phyloP scores from a whole-genome alignment of 2,797 vertebrate species.

The Tadarida brasiliensis region DNA sequence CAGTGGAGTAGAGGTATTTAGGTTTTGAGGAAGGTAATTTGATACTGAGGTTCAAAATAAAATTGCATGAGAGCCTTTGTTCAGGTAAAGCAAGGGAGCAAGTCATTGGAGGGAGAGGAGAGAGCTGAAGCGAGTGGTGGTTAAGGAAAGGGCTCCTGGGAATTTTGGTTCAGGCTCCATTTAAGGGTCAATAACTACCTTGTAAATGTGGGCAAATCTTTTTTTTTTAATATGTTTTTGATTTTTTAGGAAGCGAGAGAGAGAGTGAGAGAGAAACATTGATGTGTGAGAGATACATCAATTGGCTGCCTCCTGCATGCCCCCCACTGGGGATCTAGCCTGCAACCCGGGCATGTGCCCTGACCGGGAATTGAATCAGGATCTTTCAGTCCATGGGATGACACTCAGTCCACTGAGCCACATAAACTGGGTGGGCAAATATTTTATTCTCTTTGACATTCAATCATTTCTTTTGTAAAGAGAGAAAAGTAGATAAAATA shows the following conservation, averaged over 20 bases:
- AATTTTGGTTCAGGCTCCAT: not conserved
- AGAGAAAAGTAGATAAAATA: not conserved
- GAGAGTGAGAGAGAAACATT: no score
- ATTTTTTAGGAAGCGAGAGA: no score
- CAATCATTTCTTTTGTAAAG: not conserved
- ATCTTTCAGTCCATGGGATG: no score
- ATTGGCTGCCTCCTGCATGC: no score
- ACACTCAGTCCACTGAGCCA: no score
- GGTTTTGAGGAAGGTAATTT: not conserved
- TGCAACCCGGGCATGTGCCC: no score
- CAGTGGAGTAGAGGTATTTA: no score
- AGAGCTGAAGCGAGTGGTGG: not conserved
- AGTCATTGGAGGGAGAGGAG: not conserved
- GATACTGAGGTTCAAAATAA: not conserved
- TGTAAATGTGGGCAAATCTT: not conserved
- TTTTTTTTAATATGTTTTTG: no score
- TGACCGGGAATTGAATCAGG: no score
- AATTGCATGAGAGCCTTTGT: not conserved
- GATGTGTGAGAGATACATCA: no score
- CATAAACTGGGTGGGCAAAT: not conserved
- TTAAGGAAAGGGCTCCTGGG: not conserved
- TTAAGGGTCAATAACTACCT: not conserved
- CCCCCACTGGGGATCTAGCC: no score
- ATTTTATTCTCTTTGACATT: not conserved
- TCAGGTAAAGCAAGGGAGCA: not conserved